These are phyloP conservation scores for Synergus itoensis DNA, from an alignment of 2,888 invertebrate species.

Conservation along the genomic window DNA sequence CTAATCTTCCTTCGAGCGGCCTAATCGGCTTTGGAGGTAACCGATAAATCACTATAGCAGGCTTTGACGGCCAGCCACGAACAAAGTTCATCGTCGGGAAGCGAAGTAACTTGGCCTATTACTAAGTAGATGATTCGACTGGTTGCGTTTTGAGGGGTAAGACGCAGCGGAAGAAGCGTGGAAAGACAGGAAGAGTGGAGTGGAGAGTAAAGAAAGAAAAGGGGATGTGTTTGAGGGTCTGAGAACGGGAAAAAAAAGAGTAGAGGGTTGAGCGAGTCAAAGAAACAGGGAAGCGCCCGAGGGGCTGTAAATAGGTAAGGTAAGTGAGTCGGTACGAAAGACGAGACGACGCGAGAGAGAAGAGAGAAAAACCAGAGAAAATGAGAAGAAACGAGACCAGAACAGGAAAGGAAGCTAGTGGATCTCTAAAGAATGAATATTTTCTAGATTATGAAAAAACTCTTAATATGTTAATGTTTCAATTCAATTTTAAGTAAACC, in stretches of 20 bases:
- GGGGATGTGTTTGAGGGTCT: neutral
- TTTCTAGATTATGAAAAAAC: too few relatives aligned
- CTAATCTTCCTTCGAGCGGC: neutral
- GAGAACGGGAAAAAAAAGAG: neutral
- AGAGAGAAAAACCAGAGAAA: slow-evolving; percentile 20
- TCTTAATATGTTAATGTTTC: too few relatives aligned
- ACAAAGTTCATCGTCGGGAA: neutral
- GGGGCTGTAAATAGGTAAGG: slow-evolving; percentile 14
- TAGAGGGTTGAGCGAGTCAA: neutral
- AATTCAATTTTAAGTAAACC: too few relatives aligned
- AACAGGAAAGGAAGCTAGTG: neutral
- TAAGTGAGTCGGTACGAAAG: slow-evolving; percentile 8
- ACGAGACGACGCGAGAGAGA: neutral
- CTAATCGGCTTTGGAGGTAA: neutral
- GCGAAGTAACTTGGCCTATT: neutral
- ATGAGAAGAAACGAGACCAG: slow-evolving; percentile 2
- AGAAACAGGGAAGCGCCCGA: slow-evolving; percentile 23
- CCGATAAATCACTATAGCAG: neutral
- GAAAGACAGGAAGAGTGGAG: neutral
- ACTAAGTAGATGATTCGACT: neutral
- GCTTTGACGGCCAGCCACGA: neutral
- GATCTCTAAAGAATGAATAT: neutral
- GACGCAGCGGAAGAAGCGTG: neutral
- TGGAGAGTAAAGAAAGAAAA: neutral
- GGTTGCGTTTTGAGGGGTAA: neutral